Evolutionary conservation across 2,888 invertebrate genomes (phyloP).

Genomic region (Ochropacha duplaris): DNA sequence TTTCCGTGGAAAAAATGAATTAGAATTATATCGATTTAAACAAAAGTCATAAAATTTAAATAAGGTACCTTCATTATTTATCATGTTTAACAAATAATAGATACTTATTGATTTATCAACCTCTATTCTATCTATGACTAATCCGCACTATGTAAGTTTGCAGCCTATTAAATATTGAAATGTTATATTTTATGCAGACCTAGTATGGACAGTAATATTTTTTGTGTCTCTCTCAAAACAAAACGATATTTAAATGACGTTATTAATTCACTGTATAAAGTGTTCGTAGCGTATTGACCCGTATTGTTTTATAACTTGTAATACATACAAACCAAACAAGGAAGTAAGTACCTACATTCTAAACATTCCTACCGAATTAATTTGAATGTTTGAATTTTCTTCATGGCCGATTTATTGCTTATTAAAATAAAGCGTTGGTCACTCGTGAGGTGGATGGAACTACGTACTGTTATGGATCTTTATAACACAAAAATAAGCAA

Average conservation of each 20-base stretch:
- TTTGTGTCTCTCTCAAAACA: constrained; percentile 31
- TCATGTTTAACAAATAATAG: no score
- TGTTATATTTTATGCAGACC: constrained; percentile 21
- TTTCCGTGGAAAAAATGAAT: no score
- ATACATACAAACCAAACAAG: constrained; percentile 35
- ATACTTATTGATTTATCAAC: no score
- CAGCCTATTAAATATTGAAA: constrained; percentile 18
- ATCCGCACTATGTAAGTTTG: constrained; percentile 2
- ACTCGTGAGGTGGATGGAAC: not conserved
- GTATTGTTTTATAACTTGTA: constrained; percentile 41
- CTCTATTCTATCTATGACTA: constrained; percentile 2
- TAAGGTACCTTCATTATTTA: no score
- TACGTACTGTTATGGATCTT: not conserved
- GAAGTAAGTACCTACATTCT: constrained; percentile 43
- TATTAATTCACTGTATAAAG: constrained; percentile 29
- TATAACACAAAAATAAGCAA: not conserved
- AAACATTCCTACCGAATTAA: constrained; percentile 40
- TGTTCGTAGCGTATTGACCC: constrained; percentile 33
- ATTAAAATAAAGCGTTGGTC: not conserved
- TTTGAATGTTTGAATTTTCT: constrained; percentile 41
- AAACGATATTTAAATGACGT: constrained; percentile 36
- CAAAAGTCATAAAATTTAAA: no score
- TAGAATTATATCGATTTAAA: no score
- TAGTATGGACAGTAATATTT: constrained; percentile 22
- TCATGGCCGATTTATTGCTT: constrained; percentile 25